A percentile compares a stretch with the other conserved stretches of the same genome.
phyloP scores from a whole-genome alignment of 2,888 invertebrate species.

The Tipula helvola region DNA sequence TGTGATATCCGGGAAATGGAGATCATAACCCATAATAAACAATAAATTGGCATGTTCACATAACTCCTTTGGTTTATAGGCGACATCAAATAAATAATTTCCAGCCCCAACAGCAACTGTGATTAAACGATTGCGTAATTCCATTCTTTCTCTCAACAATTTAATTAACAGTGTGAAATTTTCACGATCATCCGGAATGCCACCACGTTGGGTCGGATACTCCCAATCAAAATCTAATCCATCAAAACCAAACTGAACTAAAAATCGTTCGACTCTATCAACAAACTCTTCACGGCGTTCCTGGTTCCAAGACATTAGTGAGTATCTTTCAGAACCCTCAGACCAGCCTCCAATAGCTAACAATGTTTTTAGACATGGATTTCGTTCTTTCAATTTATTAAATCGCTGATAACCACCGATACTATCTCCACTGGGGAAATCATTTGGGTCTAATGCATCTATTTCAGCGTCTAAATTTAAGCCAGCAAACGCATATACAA shows the following conservation, averaged over 20 bases:
- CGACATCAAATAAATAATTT: conserved; percentile 24
- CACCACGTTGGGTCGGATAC: conserved; percentile 37
- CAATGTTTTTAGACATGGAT: conserved; percentile 34
- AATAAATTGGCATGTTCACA: conserved; percentile 29
- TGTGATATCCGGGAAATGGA: conserved; percentile 27
- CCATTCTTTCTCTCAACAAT: conserved; percentile 31
- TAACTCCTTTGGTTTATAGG: conserved; percentile 35
- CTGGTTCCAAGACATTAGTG: conserved; percentile 33
- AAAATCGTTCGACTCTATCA: conserved; percentile 32
- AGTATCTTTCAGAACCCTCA: conserved; percentile 37
- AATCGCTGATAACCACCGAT: conserved; percentile 29
- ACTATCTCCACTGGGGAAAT: conserved; percentile 26
- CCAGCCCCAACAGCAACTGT: conserved; percentile 38
- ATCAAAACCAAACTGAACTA: conserved; percentile 36
- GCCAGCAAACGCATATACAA: conserved; percentile 41
- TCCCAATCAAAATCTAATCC: conserved; percentile 42
- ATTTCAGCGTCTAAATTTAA: conserved; percentile 34
- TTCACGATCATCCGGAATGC: conserved; percentile 30
- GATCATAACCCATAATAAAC: conserved; percentile 41
- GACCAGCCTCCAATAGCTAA: conserved; percentile 40
- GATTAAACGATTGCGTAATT: conserved; percentile 31
- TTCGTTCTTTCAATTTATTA: conserved; percentile 31
- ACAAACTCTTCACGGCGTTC: conserved; percentile 32
- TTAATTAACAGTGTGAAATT: conserved; percentile 34
- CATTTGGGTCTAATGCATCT: conserved; percentile 33